Base-by-base conservation (phyloP, 2,888 invertebrate species). In the Aleiodes alternator region DNA sequence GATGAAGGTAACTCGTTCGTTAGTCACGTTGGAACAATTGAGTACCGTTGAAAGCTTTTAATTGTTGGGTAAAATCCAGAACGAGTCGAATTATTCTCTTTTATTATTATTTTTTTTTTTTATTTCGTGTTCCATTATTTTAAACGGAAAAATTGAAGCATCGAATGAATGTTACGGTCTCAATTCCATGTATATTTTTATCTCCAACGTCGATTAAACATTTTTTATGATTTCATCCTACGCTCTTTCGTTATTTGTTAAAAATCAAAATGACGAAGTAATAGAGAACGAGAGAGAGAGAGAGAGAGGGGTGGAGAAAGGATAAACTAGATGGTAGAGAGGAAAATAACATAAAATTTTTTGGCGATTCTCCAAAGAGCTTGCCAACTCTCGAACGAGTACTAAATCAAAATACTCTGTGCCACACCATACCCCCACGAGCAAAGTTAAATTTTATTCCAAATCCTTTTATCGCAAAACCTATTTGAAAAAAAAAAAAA, bases 301-400 rank as follows among this genome's bases (percentile, higher is more conserved):
- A 61, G 23, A 61, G 2, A 23, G 23, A 23, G 23, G 23, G 23
- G 2, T 23, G 23, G 23, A 23, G 11, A 72, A 16, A 53, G 57
- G 61, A 59, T 69, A 75, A 43, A 69, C 59, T 59, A 68, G 72
- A 78, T 71, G 69, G 74, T 69, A 78, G 77, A 80, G 78, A 76
- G 80, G 78, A 84, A 81, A 86, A 86, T 85, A 84, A 85, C 84
- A 83, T 84, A 84, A 86, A 87, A 87, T 86, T 85, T 84, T 76
- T 86, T 88, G 88, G 88, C 86, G 77, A 64, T 74, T 80, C 80
- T 87, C 88, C 88, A 88, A 87, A 82, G 84, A 84, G 85, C 86
- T 85, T 87, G 87, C 87, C 87, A 88, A 88, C 85, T 87, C 82
- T 85, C 85, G 83, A 86, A 88, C 87, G 87, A 84, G 84, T 85